Conservation (phyloP, 2,797 vertebrate species). For the Enteromius trimaculatus region DNA sequence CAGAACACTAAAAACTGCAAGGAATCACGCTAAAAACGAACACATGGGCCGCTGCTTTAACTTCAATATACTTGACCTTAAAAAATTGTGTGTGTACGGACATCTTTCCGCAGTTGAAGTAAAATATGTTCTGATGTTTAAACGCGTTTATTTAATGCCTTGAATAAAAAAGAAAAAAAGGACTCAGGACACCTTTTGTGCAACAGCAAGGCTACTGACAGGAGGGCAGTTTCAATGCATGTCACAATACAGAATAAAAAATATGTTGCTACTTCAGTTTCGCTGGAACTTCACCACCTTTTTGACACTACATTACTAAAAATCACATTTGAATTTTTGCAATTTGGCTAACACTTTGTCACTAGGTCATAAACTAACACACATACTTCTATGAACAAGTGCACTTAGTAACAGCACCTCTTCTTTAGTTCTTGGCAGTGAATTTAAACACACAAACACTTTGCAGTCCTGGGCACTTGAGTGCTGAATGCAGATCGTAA, state of each 20-base stretch:
- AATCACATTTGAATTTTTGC: constrained; percentile 1
- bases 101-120: not conserved
- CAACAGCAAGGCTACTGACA: not conserved
- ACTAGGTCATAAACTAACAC: not conserved
- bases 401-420: constrained; percentile 40
- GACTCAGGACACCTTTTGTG: not conserved
- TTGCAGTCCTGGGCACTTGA: not conserved
- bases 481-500: constrained; percentile 67
- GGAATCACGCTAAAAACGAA: not conserved
- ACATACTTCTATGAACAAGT: constrained; percentile 28
- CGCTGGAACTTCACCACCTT: not conserved
- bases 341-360: not conserved
- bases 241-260: not conserved
- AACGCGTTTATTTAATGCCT: not conserved
- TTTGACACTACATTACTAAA: not conserved
- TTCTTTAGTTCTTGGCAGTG: constrained; percentile 28
- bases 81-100: not conserved
- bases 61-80: too few relatives aligned
- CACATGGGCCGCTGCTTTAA: not conserved
- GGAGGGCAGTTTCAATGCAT: not conserved
- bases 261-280: not conserved
- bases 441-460: constrained; percentile 26
- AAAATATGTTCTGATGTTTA: not conserved
- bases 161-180: too few relatives aligned
- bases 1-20: not conserved